Evolutionary conservation across 2,113 vertebrate species (phyloP).

Genomic region (Lamprotornis superbus): DNA sequence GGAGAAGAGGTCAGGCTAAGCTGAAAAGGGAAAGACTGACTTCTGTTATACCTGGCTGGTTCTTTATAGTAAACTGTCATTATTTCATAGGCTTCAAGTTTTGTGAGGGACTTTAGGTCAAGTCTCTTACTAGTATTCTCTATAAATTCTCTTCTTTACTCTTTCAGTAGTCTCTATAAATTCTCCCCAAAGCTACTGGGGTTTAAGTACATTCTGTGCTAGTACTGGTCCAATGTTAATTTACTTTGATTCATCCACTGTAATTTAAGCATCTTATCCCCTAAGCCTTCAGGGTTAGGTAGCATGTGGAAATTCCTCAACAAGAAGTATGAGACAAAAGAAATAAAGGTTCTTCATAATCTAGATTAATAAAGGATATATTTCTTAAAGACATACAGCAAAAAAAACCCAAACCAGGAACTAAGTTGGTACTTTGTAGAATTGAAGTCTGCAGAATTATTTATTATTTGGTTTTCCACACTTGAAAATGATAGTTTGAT

Average conservation of each 20-base stretch:
- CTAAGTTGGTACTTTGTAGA: background rate
- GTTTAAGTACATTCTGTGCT: background rate
- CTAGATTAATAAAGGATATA: background rate
- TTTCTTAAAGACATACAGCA: background rate
- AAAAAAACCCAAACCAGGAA: background rate
- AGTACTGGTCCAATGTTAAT: background rate
- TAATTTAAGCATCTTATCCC: background rate
- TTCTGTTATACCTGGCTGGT: background rate
- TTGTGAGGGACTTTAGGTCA: background rate
- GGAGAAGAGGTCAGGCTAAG: background rate
- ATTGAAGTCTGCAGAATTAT: background rate
- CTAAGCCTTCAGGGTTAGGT: background rate
- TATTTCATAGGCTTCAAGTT: background rate
- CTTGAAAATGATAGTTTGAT: background rate
- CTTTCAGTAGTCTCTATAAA: background rate
- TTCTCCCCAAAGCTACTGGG: background rate
- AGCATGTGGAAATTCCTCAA: background rate
- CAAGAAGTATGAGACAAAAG: background rate
- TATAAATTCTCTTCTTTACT: background rate
- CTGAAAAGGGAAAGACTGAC: background rate
- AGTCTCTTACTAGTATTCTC: background rate
- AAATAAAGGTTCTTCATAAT: background rate
- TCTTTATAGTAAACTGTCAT: background rate
- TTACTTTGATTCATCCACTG: background rate
- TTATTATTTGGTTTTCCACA: background rate